phyloP scores from a whole-genome alignment of 1,140 invertebrate genomes.

The Euglossa dilemma region DNA sequence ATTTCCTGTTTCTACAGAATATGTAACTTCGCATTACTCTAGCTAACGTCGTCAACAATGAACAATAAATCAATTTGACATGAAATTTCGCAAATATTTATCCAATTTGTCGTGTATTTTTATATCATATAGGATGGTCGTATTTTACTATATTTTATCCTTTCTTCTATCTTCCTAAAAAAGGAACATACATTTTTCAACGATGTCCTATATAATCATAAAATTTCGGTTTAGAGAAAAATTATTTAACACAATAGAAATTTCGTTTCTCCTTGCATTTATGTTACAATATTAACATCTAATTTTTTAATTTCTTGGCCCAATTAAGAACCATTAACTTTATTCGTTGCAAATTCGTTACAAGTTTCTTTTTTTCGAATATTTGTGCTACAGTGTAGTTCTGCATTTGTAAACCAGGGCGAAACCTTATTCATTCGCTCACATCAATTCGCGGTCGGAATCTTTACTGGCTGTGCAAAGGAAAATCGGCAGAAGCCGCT shows the following conservation, averaged over 20 bases:
- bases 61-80: too few species aligned
- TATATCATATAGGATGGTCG: too few species aligned
- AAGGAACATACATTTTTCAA: neutral
- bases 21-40: too few species aligned
- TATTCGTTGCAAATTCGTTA: neutral
- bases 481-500: constrained; percentile 20
- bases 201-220: neutral
- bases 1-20: neutral
- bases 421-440: constrained; percentile 23
- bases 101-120: too few species aligned
- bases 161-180: too few species aligned
- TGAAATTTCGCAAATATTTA: too few species aligned
- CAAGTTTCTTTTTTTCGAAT: neutral
- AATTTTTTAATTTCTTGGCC: too few species aligned
- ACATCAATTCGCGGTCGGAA: neutral
- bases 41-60: too few species aligned
- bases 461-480: constrained; percentile 12
- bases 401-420: neutral
- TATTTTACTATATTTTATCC: neutral
- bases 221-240: neutral
- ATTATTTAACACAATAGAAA: neutral
- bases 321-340: too few species aligned
- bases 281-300: too few species aligned
- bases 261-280: neutral
- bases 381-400: neutral